These are phyloP conservation scores for Oceanodroma tethys DNA, from an alignment of 2,113 vertebrate species.

Conservation along the genomic window DNA sequence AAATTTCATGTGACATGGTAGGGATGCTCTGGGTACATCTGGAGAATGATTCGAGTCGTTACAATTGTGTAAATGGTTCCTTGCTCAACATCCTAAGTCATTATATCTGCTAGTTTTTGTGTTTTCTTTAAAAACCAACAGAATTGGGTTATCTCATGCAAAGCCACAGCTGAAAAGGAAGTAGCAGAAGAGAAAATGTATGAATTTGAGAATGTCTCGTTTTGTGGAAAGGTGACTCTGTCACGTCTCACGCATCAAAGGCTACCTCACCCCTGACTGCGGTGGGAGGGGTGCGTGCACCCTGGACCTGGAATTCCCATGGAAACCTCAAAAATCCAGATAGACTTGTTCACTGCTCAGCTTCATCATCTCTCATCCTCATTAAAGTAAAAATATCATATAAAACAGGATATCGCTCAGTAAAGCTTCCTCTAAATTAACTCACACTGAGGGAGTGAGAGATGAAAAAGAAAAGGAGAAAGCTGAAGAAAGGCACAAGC, in stretches of 20 bases:
- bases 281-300: not conserved
- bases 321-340: not conserved
- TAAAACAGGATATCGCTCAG: not conserved
- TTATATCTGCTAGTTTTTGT: not conserved
- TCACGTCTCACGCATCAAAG: not conserved
- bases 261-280: not conserved
- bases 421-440: not conserved
- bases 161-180: constrained; percentile 19
- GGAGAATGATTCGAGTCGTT: not conserved
- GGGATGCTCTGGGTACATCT: not conserved
- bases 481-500: not conserved
- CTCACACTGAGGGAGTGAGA: not conserved
- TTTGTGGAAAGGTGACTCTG: not conserved
- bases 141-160: not conserved
- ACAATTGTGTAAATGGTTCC: not conserved
- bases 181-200: not conserved
- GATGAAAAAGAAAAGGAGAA: not conserved
- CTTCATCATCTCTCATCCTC: not conserved
- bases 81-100: not conserved
- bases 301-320: not conserved
- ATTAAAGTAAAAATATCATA: not conserved
- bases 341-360: not conserved
- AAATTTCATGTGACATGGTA: not conserved
- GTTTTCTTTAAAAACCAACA: not conserved
- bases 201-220: not conserved